A percentile compares a stretch with the other conserved stretches of the same genome.
Conservation (phyloP, 2,888 invertebrate genomes). For the Chironomus tentans region DNA sequence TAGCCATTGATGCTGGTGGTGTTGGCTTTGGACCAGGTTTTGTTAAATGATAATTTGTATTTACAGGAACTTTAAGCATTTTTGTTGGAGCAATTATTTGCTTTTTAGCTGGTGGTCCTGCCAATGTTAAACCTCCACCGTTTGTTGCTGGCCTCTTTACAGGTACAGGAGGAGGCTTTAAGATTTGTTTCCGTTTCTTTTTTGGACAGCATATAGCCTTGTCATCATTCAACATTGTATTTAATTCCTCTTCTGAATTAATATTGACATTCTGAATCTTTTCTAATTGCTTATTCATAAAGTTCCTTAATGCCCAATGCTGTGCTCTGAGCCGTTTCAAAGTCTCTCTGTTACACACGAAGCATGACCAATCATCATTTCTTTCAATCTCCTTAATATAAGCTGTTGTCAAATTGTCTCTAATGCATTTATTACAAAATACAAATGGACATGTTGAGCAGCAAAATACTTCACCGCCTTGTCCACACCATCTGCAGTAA, state of each 20-base stretch:
- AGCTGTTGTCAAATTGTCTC: constrained; percentile 55
- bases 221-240: constrained; percentile 34
- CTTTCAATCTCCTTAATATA: constrained; percentile 63
- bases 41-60: constrained; percentile 3
- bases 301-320: constrained; percentile 63
- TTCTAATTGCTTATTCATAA: constrained; percentile 49
- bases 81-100: background rate
- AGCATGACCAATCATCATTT: constrained; percentile 73
- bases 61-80: constrained; percentile 29
- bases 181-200: constrained; percentile 29
- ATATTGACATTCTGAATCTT: constrained; percentile 7
- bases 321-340: constrained; percentile 57
- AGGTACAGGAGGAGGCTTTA: background rate
- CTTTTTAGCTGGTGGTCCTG: background rate
- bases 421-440: constrained; percentile 69
- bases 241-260: constrained; percentile 33
- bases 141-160: background rate
- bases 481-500: constrained; percentile 77
- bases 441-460: constrained; percentile 67
- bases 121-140: background rate
- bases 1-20: constrained; percentile 31
- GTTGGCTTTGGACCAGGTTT: constrained; percentile 29
- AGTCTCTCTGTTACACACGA: constrained; percentile 59
- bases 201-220: constrained; percentile 37
- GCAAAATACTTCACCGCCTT: constrained; percentile 69